phyloP scores from a whole-genome alignment of 2,888 invertebrate species.

The Pterostichus madidus region DNA sequence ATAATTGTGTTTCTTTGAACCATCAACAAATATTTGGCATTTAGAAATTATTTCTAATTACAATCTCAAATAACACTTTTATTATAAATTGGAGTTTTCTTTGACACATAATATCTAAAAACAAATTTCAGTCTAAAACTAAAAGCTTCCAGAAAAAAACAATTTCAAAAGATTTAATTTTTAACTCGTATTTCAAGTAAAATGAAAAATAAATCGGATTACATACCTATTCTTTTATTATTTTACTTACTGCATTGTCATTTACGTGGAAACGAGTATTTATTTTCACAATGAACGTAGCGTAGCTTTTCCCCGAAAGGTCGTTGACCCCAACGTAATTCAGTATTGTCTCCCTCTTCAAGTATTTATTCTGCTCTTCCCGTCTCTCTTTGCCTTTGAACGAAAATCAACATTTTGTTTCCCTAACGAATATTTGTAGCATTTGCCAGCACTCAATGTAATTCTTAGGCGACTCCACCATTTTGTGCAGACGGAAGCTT shows the following conservation, averaged over 20 bases:
- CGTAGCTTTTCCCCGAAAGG: constrained; percentile 3
- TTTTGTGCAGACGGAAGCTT: not conserved
- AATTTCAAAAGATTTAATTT: too few species aligned
- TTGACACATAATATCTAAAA: not conserved
- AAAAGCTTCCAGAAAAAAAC: too few species aligned
- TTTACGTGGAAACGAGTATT: constrained; percentile 24
- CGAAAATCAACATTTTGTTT: constrained; percentile 53
- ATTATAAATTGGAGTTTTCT: too few species aligned
- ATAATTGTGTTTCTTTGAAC: constrained; percentile 1
- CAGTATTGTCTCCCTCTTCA: constrained; percentile 47
- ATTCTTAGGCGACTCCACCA: constrained; percentile 15
- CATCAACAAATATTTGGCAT: constrained; percentile 11
- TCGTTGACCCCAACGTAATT: constrained; percentile 30
- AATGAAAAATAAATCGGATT: constrained; percentile 7
- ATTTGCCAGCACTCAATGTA: constrained; percentile 6
- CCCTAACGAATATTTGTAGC: constrained; percentile 54
- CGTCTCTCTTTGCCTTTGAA: not conserved
- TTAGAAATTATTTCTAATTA: constrained; percentile 15
- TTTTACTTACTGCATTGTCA: constrained; percentile 5
- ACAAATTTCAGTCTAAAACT: not conserved
- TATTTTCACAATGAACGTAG: constrained; percentile 30
- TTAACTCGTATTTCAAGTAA: not conserved
- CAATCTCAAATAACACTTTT: not conserved
- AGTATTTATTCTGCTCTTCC: constrained; percentile 47
- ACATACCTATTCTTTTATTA: not conserved